A percentile compares a stretch with the other conserved stretches of the same genome.
Evolutionary conservation across 2,797 vertebrate species (phyloP).

Genomic region (Notamacropus eugenii): DNA sequence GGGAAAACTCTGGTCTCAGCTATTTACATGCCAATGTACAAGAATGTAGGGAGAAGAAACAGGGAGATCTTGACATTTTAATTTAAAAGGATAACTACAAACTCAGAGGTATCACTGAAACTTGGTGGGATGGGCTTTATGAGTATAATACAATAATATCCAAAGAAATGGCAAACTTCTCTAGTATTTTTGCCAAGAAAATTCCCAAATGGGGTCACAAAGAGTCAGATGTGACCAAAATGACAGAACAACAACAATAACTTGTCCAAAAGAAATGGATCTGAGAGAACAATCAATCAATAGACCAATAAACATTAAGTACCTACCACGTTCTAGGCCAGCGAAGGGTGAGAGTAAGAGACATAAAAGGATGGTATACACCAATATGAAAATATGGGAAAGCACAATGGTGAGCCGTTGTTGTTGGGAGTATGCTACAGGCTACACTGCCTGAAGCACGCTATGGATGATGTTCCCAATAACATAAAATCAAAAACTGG

Average conservation of each 20-base stretch:
- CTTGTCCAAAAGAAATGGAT: background rate
- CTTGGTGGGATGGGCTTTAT: background rate
- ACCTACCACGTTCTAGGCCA: background rate
- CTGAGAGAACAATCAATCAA: background rate
- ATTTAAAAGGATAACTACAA: background rate
- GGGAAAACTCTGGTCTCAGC: background rate
- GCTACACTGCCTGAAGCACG: conserved; percentile 16
- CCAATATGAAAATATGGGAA: conserved; percentile 9
- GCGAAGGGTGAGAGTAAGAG: background rate
- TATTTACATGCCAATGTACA: background rate
- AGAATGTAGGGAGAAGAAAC: background rate
- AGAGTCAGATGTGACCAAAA: background rate
- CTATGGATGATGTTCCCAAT: background rate
- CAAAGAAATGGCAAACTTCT: background rate
- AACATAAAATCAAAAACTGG: conserved; percentile 23
- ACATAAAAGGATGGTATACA: background rate
- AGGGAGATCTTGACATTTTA: background rate
- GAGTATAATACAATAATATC: background rate
- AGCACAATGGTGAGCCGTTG: background rate
- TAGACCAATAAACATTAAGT: background rate
- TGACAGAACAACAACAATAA: background rate
- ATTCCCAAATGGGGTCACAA: background rate
- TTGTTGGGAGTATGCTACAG: background rate
- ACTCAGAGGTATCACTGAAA: background rate
- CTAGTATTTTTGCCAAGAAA: background rate